Conservation (phyloP, 2,888 invertebrate genomes). For the Tanypteryx hageni region DNA sequence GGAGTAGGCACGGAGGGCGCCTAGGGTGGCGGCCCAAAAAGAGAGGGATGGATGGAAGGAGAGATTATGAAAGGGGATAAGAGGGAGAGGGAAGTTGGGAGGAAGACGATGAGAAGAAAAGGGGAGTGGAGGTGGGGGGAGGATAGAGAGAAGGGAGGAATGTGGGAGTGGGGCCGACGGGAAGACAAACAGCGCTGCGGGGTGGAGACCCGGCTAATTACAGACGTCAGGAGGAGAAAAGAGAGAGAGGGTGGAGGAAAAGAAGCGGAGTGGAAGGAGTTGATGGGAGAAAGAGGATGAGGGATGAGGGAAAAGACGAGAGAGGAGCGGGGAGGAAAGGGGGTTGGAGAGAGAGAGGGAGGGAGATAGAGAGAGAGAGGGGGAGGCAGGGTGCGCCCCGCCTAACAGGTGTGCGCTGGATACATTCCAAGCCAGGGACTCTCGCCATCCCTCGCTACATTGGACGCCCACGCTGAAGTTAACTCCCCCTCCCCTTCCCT, state of each 20-base stretch:
- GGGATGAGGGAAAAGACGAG: neutral
- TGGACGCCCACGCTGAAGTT: constrained; percentile 52
- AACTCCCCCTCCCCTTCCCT: neutral
- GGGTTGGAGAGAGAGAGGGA: constrained; percentile 63
- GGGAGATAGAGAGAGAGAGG: constrained; percentile 67
- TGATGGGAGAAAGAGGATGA: neutral
- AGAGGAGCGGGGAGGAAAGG: neutral
- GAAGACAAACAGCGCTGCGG: constrained; percentile 64
- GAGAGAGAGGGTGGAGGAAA: neutral
- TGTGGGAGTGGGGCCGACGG: constrained; percentile 12
- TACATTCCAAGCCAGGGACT: constrained; percentile 41
- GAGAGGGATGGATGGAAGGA: neutral
- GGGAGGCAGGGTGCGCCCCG: constrained; percentile 72
- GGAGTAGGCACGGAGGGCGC: neutral
- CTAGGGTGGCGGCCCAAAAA: neutral
- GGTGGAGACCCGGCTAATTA: constrained; percentile 62
- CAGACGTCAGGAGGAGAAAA: constrained; percentile 38
- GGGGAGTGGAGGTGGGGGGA: neutral
- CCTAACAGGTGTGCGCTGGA: constrained; percentile 67
- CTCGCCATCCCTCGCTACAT: constrained; percentile 9
- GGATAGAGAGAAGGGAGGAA: constrained; percentile 11
- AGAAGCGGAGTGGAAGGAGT: neutral
- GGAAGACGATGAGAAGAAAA: no score
- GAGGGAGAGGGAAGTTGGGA: neutral
- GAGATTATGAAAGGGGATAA: constrained; percentile 40